These are phyloP conservation scores for Pituophis catenifer DNA, from an alignment of 2,113 vertebrate species.

Conservation along the genomic window DNA sequence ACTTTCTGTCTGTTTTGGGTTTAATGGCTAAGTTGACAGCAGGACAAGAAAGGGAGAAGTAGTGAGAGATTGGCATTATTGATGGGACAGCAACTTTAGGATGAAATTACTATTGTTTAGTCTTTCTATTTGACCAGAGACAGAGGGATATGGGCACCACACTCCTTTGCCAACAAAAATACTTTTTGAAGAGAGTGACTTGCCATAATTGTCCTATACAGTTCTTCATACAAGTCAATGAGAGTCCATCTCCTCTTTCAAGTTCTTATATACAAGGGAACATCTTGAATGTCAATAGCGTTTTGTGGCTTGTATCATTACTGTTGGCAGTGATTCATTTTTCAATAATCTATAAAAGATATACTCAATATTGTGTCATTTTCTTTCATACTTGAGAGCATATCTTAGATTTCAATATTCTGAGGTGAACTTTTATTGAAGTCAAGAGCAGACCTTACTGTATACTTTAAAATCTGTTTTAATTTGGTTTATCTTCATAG, in stretches of 20 bases:
- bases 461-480: background rate
- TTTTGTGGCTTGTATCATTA: background rate
- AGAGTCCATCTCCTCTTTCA: background rate
- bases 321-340: background rate
- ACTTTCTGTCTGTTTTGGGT: background rate
- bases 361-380: background rate
- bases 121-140: background rate
- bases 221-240: background rate
- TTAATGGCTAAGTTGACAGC: no score
- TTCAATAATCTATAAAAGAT: background rate
- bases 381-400: background rate
- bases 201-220: background rate
- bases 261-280: background rate
- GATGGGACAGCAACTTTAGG: background rate
- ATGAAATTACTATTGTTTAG: background rate
- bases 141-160: background rate
- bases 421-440: background rate
- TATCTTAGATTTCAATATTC: background rate
- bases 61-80: background rate
- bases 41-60: background rate
- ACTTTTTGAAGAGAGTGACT: background rate
- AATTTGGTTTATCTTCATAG: background rate
- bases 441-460: background rate
- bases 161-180: background rate
- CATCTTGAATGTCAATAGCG: background rate